Evolutionary conservation across 23 tunicate genomes (phyloP), one percentile per base, ranked within the genome.

Genomic region (Trididemnum clinides): DNA sequence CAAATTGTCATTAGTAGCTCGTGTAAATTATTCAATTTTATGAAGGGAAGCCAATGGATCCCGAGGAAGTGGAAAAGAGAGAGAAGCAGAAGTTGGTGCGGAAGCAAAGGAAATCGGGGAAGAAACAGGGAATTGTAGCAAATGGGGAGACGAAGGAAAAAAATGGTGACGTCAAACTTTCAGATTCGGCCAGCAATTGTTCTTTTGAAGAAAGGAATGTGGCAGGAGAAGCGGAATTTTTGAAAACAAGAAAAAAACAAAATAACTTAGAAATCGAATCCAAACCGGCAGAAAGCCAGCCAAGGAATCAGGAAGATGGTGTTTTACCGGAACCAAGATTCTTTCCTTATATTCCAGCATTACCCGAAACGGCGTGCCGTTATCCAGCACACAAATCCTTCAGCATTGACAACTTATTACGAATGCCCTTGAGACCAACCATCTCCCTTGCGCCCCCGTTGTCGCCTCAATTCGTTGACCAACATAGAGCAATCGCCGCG

Each of bases 41-140:
- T 57, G 5, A 21, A 88, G 98, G 98, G 26, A 81, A 63, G 28
- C 98, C 98, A 1, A 88, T 88, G 93, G 88, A 85, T 29, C 87
- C 82, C 15, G 76, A 83, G 22, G 93, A 93, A 62, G 92, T 93
- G 27, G 87, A 87, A 72, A 81, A 72, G 37, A 75, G 98, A 50
- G 87, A 88, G 29, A 76, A 74, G 49, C 64, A 6, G 66, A 51
- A 51, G 28, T 20, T 21, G 28, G 65, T 36, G 20, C 36, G 66
- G 28, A 78, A 78, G 29, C 37, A 57, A 4, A 10, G 37, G 22
- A 66, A 66, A 37, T 10, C 20, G 5, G 66, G 23, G 25, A 59
- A 59, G 22, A 59, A 10, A 59, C 66, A 59, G 5, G 66, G 21
- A 59, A 44, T 7, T 7, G 66, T 19, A 59, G 22, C 20, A 59